Conservation (phyloP, 2,797 vertebrate species). For the Gallirallus australis region DNA sequence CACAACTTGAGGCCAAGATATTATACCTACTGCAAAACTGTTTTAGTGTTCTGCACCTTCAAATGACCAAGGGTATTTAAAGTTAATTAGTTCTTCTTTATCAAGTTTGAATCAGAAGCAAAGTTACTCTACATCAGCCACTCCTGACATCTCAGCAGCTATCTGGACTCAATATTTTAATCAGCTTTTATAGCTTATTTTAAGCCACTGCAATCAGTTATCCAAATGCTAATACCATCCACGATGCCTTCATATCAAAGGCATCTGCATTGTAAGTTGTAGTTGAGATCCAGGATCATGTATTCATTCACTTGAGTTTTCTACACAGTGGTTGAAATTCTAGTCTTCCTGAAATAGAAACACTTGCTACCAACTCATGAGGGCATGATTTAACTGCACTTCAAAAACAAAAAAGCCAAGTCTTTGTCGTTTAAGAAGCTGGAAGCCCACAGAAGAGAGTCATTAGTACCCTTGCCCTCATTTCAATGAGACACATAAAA, state of each 20-base stretch:
- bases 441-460: not conserved
- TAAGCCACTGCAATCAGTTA: not conserved
- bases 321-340: not conserved
- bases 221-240: not conserved
- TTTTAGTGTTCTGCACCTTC: not conserved
- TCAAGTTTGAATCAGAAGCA: not conserved
- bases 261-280: not conserved
- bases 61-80: not conserved
- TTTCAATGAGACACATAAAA: not conserved
- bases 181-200: not conserved
- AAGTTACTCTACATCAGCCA: not conserved
- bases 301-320: not conserved
- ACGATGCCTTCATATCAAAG: not conserved
- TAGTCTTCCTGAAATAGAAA: not conserved
- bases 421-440: not conserved
- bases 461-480: not conserved
- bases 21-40: not conserved
- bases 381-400: not conserved
- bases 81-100: not conserved
- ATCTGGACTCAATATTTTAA: not conserved
- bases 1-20: not conserved
- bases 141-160: not conserved
- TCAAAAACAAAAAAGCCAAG: not conserved
- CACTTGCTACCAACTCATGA: not conserved
- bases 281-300: not conserved